A percentile compares a stretch with the other conserved stretches of the same genome.
Evolutionary conservation across 2,888 invertebrate genomes (phyloP).

Genomic region (Salticus scenicus): DNA sequence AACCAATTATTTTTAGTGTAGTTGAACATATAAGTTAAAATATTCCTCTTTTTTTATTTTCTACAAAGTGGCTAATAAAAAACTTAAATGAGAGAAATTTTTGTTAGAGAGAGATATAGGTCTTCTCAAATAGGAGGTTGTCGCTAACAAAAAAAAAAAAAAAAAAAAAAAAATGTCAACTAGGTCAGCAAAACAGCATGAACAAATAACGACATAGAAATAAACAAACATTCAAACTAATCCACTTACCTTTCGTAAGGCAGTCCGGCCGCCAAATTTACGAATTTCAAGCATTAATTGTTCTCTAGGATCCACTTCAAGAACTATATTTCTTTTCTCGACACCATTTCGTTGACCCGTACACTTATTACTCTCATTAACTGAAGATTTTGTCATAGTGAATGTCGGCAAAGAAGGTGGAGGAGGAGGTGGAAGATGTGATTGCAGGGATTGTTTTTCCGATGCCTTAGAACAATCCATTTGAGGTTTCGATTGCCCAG

Average conservation of each 20-base stretch:
- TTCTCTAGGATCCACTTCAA: conserved; percentile 80
- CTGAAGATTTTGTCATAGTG: conserved; percentile 25
- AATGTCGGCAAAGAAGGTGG: conserved; percentile 47
- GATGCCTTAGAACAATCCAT: not conserved
- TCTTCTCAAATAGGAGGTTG: too few relatives aligned
- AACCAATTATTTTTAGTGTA: too few relatives aligned
- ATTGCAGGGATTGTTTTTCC: not conserved
- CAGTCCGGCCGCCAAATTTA: conserved; percentile 80
- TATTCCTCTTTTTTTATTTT: too few relatives aligned
- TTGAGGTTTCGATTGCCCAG: not conserved
- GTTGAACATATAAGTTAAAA: too few relatives aligned
- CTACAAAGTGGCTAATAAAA: too few relatives aligned
- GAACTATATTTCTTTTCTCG: conserved; percentile 30
- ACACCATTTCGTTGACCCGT: conserved; percentile 16
- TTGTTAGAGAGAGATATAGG: too few relatives aligned
- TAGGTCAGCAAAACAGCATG: too few relatives aligned
- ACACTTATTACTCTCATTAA: not conserved
- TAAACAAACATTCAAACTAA: too few relatives aligned
- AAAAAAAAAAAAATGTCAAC: too few relatives aligned
- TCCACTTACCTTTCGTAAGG: conserved; percentile 73
- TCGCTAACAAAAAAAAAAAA: too few relatives aligned
- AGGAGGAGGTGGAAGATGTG: conserved; percentile 45
- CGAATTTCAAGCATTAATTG: conserved; percentile 84
- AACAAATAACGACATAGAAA: too few relatives aligned
- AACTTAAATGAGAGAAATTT: too few relatives aligned